Evolutionary conservation across 2,888 invertebrate genomes (phyloP).

Genomic region (Acanthoscelides obtectus): DNA sequence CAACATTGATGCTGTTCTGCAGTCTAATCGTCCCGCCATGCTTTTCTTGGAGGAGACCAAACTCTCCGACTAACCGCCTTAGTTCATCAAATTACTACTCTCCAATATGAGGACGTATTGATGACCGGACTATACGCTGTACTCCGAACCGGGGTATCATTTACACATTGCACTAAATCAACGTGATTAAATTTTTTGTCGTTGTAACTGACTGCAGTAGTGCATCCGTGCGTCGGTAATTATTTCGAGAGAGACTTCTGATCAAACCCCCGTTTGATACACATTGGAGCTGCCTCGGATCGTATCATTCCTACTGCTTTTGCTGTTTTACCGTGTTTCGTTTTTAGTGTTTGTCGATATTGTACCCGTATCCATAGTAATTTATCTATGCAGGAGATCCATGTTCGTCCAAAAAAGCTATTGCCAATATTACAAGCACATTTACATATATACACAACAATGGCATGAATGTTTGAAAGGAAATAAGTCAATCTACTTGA

Average conservation of each 20-base stretch:
- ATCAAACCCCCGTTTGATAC: neutral
- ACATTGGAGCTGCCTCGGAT: neutral
- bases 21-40: too few species aligned
- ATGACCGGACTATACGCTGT: too few species aligned
- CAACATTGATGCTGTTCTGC: too few species aligned
- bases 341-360: neutral
- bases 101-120: too few species aligned
- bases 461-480: too few species aligned
- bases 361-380: neutral
- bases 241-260: neutral
- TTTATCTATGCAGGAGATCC: neutral
- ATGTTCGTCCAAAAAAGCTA: neutral
- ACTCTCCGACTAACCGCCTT: too few species aligned
- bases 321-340: neutral
- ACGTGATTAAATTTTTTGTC: constrained; percentile 1
- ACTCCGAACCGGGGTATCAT: neutral
- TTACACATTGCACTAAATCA: constrained; percentile 1
- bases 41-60: too few species aligned
- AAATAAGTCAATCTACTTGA: too few species aligned
- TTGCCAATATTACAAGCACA: too few species aligned
- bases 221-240: neutral
- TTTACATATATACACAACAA: too few species aligned
- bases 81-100: too few species aligned
- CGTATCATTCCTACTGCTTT: neutral
- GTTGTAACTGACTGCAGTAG: neutral